A percentile compares a stretch with the other conserved stretches of the same genome.
These are phyloP conservation scores for Argynnis bischoffii DNA, from an alignment of 2,888 invertebrate genomes.

Conservation along the genomic window DNA sequence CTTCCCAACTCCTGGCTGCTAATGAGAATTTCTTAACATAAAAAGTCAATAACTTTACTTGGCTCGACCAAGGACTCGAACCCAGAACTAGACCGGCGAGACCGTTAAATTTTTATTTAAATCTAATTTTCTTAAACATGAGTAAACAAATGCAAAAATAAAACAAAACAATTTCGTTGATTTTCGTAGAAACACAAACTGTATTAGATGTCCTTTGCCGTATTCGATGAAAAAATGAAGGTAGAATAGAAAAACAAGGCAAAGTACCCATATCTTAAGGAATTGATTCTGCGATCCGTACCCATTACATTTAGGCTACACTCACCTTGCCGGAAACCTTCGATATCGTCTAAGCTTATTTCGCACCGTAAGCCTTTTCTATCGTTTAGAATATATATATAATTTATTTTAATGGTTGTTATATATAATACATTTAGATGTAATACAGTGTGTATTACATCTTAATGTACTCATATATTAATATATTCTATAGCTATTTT, in stretches of 20 bases:
- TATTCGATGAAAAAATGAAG: constrained; percentile 16
- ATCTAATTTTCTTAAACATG: too few species aligned
- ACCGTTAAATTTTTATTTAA: too few species aligned
- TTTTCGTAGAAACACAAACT: neutral
- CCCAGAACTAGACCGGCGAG: too few species aligned
- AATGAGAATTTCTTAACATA: too few species aligned
- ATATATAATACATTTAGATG: too few species aligned
- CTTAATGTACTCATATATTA: too few species aligned
- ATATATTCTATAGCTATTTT: too few species aligned
- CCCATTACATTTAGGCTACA: constrained; percentile 7
- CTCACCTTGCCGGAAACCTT: constrained; percentile 12
- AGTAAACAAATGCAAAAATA: constrained; percentile 3
- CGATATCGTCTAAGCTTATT: constrained; percentile 13
- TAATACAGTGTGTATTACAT: neutral
- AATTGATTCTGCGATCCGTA: constrained; percentile 14
- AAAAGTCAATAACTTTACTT: too few species aligned
- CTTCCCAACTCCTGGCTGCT: too few species aligned
- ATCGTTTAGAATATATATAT: constrained; percentile 8
- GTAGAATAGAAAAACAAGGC: constrained; percentile 18
- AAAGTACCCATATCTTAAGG: constrained; percentile 7
- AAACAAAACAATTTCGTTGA: neutral
- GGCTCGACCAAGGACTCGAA: too few species aligned
- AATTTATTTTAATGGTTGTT: constrained; percentile 7
- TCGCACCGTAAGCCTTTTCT: constrained; percentile 11
- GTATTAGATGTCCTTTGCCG: constrained; percentile 12